Evolutionary conservation across 1,140 invertebrate genomes (phyloP).

Genomic region (Streblospio benedicti): DNA sequence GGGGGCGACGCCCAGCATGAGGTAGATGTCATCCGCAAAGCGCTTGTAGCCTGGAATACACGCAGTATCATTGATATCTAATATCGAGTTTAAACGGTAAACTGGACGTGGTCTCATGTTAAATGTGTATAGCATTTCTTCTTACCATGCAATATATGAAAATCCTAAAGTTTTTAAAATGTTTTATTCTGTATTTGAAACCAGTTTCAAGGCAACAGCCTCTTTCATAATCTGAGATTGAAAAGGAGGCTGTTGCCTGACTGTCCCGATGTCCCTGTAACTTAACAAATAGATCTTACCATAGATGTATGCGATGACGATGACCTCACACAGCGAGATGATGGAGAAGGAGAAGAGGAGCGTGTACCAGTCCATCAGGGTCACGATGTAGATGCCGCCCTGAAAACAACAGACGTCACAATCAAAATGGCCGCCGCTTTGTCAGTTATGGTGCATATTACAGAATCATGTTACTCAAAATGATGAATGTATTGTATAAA

Average conservation of each 20-base stretch:
- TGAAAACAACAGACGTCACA: slow-evolving; percentile 18
- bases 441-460: too few relatives aligned
- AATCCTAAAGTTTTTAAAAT: background rate
- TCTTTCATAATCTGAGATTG: background rate
- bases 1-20: slow-evolving; percentile 11
- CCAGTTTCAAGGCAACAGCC: background rate
- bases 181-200: background rate
- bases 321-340: slow-evolving; percentile 22
- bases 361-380: slow-evolving; percentile 47
- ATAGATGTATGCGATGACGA: slow-evolving; percentile 28
- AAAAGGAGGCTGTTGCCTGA: background rate
- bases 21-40: slow-evolving; percentile 11
- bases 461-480: too few relatives aligned
- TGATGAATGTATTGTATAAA: too few relatives aligned
- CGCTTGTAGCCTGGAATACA: slow-evolving; percentile 8
- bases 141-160: background rate
- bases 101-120: background rate
- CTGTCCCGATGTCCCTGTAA: background rate
- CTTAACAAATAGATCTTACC: slow-evolving; percentile 17
- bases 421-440: too few relatives aligned
- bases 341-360: slow-evolving; percentile 28
- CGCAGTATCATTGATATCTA: too few relatives aligned
- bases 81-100: too few relatives aligned
- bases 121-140: background rate
- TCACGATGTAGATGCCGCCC: slow-evolving; percentile 46